phyloP scores from a whole-genome alignment of 1,140 invertebrate genomes.

The Epicauta chinensis region DNA sequence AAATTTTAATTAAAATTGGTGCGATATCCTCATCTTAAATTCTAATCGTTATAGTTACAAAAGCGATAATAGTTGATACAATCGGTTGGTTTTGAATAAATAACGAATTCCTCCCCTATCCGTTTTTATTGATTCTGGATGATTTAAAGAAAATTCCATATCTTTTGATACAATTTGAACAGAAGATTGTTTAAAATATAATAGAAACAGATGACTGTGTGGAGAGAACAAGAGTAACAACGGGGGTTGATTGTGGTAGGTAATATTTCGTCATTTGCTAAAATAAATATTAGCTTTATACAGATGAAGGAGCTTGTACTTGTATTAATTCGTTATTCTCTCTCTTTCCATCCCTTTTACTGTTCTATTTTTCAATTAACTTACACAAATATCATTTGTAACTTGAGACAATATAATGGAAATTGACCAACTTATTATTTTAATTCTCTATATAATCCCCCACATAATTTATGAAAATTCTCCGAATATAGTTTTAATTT shows the following conservation, averaged over 20 bases:
- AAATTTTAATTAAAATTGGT: background rate
- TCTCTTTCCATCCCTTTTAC: background rate
- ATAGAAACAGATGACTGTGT: background rate
- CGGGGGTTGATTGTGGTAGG: constrained; percentile 1
- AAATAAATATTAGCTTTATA: constrained; percentile 20
- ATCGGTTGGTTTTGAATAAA: background rate
- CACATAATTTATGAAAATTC: too few species aligned
- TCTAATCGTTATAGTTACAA: background rate
- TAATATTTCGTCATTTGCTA: constrained; percentile 20
- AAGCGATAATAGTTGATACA: background rate
- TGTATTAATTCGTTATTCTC: constrained; percentile 5
- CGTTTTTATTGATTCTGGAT: background rate
- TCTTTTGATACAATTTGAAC: background rate
- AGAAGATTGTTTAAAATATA: background rate
- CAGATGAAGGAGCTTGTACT: background rate
- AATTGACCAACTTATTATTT: too few species aligned
- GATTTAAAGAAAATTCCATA: background rate
- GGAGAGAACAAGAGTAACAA: too few species aligned
- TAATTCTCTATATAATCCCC: too few species aligned
- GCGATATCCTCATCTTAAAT: background rate
- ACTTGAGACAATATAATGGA: too few species aligned
- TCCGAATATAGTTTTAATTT: too few species aligned
- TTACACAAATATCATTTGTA: constrained; percentile 8
- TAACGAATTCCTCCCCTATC: background rate
- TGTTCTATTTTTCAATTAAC: constrained; percentile 8